Conservation (phyloP, 2,113 vertebrate genomes). For the Paralichthys olivaceus region DNA sequence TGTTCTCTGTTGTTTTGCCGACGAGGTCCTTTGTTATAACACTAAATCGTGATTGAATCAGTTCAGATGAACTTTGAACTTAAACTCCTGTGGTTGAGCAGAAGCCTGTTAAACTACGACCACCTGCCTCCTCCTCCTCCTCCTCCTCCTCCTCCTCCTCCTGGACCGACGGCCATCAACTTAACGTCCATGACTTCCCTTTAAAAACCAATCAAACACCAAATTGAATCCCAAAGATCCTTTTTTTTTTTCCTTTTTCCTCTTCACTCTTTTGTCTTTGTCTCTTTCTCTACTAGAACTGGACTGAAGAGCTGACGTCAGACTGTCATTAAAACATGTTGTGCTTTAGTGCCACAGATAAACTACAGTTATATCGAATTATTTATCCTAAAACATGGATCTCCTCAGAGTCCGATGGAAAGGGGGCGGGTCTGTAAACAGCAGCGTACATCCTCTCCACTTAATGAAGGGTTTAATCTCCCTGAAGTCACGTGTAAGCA, state of each 20-base stretch:
- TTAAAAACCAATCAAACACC: conserved; percentile 47
- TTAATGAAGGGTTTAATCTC: conserved; percentile 47
- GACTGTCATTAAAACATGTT: conserved; percentile 21
- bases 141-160: conserved; percentile 17
- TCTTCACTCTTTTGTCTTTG: background rate
- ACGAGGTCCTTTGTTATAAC: conserved; percentile 56
- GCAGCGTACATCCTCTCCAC: conserved; percentile 36
- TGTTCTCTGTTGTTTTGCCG: conserved; percentile 54
- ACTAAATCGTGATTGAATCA: conserved; percentile 54
- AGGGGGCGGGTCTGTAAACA: conserved; percentile 4
- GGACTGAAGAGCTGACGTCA: conserved; percentile 38
- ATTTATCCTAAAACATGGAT: conserved; percentile 51
- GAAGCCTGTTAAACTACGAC: conserved; percentile 22
- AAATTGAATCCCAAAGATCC: conserved; percentile 64
- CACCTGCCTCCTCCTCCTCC: conserved; percentile 29
- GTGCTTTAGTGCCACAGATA: conserved; percentile 21
- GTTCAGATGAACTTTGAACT: conserved; percentile 52
- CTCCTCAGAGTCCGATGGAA: conserved; percentile 11
- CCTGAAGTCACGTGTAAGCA: conserved; percentile 69
- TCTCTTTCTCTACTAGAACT: conserved; percentile 29
- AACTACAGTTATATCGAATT: conserved; percentile 25
- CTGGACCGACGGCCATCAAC: conserved; percentile 39
- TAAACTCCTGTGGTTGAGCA: conserved; percentile 34
- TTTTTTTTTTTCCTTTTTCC: background rate
- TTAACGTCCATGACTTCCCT: conserved; percentile 56